phyloP scores from a whole-genome alignment of 1,140 invertebrate genomes.

The Lepidurus apus region DNA sequence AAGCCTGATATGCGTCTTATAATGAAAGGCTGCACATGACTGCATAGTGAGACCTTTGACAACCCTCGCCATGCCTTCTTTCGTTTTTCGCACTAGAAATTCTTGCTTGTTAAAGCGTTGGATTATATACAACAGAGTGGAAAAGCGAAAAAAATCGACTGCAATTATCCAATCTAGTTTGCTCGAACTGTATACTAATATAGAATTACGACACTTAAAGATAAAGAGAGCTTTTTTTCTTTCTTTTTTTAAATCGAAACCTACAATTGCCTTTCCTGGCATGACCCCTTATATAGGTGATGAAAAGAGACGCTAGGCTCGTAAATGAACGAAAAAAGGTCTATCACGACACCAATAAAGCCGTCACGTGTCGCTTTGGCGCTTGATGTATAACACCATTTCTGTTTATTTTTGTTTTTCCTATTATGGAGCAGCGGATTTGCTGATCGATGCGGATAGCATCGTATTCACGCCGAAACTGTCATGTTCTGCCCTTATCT shows the following conservation, averaged over 20 bases:
- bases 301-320: slow-evolving; percentile 1
- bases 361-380: not conserved
- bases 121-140: not conserved
- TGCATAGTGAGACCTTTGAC: not conserved
- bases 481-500: not conserved
- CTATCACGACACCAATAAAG: slow-evolving; percentile 3
- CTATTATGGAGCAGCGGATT: not conserved
- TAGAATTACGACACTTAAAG: no score
- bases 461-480: not conserved
- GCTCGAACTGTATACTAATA: not conserved
- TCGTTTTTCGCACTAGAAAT: not conserved
- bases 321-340: not conserved
- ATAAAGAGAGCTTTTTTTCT: no score
- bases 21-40: slow-evolving; percentile 7
- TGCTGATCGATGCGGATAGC: not conserved
- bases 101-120: no score
- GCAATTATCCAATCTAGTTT: slow-evolving; percentile 6
- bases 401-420: not conserved
- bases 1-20: not conserved
- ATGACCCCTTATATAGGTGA: not conserved
- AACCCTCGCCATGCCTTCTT: not conserved
- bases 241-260: not conserved
- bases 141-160: not conserved
- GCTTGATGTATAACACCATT: not conserved
- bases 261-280: not conserved